Conservation (phyloP, 2,113 vertebrate genomes). For the Melanotaenia duboulayi region DNA sequence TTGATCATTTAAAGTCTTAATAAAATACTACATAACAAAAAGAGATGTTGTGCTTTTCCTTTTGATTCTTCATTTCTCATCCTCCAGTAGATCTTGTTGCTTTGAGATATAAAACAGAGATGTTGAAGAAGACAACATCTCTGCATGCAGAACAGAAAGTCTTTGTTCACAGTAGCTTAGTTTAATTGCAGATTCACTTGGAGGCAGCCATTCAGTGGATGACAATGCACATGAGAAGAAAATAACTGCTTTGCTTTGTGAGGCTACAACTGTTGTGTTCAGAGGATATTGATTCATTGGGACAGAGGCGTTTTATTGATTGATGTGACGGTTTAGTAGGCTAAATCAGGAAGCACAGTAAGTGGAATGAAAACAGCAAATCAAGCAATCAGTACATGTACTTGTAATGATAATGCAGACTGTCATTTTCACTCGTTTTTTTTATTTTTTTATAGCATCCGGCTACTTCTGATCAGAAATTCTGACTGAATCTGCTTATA, state of each 20-base stretch:
- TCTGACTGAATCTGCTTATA: neutral
- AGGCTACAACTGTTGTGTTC: neutral
- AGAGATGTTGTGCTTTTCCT: neutral
- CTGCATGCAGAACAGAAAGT: constrained; percentile 3
- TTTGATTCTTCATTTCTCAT: neutral
- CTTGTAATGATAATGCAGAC: neutral
- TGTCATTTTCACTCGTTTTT: neutral
- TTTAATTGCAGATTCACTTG: constrained; percentile 6
- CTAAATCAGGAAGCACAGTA: neutral
- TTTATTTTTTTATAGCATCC: neutral
- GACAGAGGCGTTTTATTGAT: neutral
- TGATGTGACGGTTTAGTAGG: neutral
- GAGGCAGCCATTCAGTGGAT: neutral
- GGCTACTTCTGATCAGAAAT: neutral
- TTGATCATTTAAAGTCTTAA: neutral
- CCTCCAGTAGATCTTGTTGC: neutral
- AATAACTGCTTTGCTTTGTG: neutral
- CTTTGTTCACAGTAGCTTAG: constrained; percentile 14
- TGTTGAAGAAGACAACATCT: no score
- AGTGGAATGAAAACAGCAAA: constrained; percentile 14
- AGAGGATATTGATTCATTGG: neutral
- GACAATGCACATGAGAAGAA: neutral
- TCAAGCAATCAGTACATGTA: neutral
- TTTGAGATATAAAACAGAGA: neutral
- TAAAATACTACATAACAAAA: neutral